Evolutionary conservation across 2,113 vertebrate genomes (phyloP).

Genomic region (Dendropsophus ebraccatus): DNA sequence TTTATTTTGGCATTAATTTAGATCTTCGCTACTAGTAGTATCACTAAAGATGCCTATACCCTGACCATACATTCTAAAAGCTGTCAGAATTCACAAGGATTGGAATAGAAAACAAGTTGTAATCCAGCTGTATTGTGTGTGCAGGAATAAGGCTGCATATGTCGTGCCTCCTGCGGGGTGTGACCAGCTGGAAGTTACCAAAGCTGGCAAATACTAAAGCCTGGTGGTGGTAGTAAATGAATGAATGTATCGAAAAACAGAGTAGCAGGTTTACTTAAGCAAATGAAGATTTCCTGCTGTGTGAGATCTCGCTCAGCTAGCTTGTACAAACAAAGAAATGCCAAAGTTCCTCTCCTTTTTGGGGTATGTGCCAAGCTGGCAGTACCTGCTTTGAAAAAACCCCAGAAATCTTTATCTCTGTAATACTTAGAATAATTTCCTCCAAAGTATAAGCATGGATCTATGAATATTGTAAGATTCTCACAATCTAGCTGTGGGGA

Average conservation of each 20-base stretch:
- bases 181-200: background rate
- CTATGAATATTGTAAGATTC: no score
- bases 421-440: background rate
- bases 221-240: background rate
- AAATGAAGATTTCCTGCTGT: background rate
- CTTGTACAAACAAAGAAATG: slow-evolving; percentile 6
- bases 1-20: no score
- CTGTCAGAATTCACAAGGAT: no score
- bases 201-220: background rate
- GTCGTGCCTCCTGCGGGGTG: no score
- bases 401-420: background rate
- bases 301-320: background rate
- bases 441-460: no score
- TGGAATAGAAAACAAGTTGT: no score
- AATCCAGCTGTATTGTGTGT: no score
- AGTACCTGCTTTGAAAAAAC: background rate
- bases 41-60: no score
- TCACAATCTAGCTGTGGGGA: no score
- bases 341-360: background rate
- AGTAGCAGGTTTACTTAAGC: slow-evolving; percentile 14
- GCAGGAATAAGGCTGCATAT: no score
- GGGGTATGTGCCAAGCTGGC: slow-evolving; percentile 8
- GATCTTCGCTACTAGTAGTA: no score
- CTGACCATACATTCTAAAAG: no score
- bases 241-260: background rate